Base-by-base conservation (phyloP, 2,797 vertebrate genomes). In the Pseudochaenichthys georgianus region DNA sequence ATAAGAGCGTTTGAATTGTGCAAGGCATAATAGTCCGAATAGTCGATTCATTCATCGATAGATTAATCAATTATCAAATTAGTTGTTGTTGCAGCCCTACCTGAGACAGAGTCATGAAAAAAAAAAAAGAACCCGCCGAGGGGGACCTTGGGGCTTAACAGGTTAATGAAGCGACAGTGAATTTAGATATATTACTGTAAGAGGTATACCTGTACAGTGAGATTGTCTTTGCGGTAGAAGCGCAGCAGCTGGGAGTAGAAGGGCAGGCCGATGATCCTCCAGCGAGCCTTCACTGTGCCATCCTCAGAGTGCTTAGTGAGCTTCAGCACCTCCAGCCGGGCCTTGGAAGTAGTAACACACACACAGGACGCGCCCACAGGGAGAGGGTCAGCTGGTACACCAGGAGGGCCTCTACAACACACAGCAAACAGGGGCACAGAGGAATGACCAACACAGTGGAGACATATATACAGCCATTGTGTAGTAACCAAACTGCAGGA, bases 241-340 rank as follows among this genome's bases (percentile, higher is more conserved):
- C 94, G 94, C 59, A 97, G 75, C 21, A 97, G 82, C 55, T 96
- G 80, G 9, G 92, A 75, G 77, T 95, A 92, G 65, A 95, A 85
- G 3, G 97, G 97, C 47, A 98, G 89, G 3, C 96, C 97, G 0
- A 82, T 87, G 11, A 99, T 81, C 58, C 96, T 94, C 98, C 97
- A 98, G 51, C 97, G 96, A 3, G 97, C 97, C 73, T 96, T 95
- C 41, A 98, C 88, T 19, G 94, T 96, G 75, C 95, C 90, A 0
- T 97, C 96, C 92, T 98, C 97, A 0, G 90, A 84, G 87, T 98
- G 97, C 70, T 95, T 96, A 1, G 97, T 98, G 47, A 98, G 93
- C 84, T 97, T 97, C 78, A 98, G 92, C 48, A 98, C 94, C 81
- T 98, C 97, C 69, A 99, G 76, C 15, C 43, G 89, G 17, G 95